A percentile compares a stretch with the other conserved stretches of the same genome.
These are phyloP conservation scores for Habroteleia sp. DNA, from an alignment of 2,888 invertebrate genomes.

Conservation along the genomic window DNA sequence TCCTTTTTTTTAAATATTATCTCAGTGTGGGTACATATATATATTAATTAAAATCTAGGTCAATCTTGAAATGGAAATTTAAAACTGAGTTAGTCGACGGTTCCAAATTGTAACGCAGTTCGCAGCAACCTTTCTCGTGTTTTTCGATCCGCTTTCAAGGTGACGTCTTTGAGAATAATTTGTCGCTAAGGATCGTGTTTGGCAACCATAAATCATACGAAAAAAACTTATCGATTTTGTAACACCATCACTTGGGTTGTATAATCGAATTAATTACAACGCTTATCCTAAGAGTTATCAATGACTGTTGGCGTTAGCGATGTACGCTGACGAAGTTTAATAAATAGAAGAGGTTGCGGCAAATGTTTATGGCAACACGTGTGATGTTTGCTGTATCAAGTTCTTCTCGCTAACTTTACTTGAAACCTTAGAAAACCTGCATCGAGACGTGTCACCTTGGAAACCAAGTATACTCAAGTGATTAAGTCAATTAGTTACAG, in stretches of 20 bases:
- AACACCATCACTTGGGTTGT: not conserved
- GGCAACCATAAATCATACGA: conserved; percentile 21
- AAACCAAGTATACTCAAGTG: conserved; percentile 28
- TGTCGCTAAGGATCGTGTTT: conserved; percentile 5
- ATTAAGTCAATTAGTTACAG: conserved; percentile 40
- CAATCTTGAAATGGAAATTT: conserved; percentile 27
- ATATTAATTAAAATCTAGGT: conserved; percentile 16
- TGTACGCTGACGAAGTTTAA: not conserved
- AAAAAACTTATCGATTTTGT: conserved; percentile 12
- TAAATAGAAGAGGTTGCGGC: not conserved
- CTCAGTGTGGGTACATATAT: no score
- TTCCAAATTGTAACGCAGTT: not conserved
- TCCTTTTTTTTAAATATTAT: no score
- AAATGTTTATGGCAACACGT: conserved; percentile 23
- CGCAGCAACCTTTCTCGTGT: conserved; percentile 2
- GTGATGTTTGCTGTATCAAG: conserved; percentile 24
- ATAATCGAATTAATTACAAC: conserved; percentile 1
- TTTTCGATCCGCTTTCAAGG: conserved; percentile 18
- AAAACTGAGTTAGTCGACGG: not conserved
- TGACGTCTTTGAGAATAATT: conserved; percentile 15
- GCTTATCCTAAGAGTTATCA: not conserved
- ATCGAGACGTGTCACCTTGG: conserved; percentile 51
- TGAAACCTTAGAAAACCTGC: conserved; percentile 41
- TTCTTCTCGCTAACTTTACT: conserved; percentile 36
- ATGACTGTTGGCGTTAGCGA: not conserved